Base-by-base conservation (phyloP, 2,113 vertebrate species). In the Psammodynastes pulverulentus region DNA sequence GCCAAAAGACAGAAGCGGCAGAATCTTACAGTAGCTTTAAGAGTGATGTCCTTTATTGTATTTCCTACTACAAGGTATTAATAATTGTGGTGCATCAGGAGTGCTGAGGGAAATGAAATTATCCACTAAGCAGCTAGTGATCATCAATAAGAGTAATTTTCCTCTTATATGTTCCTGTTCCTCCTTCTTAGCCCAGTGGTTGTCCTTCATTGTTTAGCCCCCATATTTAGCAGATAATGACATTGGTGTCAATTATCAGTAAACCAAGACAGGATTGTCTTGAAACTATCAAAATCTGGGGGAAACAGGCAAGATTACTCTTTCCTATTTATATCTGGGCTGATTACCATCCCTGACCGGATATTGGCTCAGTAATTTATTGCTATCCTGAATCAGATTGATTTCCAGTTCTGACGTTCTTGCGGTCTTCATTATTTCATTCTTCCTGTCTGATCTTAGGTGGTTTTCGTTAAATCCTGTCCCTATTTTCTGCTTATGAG, bases 391-490 rank as follows among this genome's bases (percentile, higher is more conserved):
- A 29, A 62, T 48, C 87, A 49, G 29, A 39, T 89, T 51, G 45
- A 17, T n/a, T 58, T 15, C 53, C 58, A 39, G 45, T 86, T 85
- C n/a, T 48, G 84, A 52, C 19, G 4, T 45, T 52, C 52, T 89
- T 62, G 21, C 48, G 6, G 58, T 95, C 92, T 96, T 97, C 96
- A 96, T 97, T 96, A 95, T 96, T 96, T 94, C 53, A 94, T 94
- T 95, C 93, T 92, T 97, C 93, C 95, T 95, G 93, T 93, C 88
- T 90, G 24, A 86, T 93, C 89, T 90, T 91, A 93, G 89, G 93
- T 96, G 96, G 85, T 58, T 92, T 90, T 94, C 95, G 91, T 49
- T 58, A 29, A 84, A 89, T 84, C 62, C 87, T 9, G 39, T 84
- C 43, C 72, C 67, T 87, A 9, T 96, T 94, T 96, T 95, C 89